Percentiles rank a stretch among this genome's conserved stretches.
Conservation (phyloP, 2,888 invertebrate species). For the Cataglyphis livida region DNA sequence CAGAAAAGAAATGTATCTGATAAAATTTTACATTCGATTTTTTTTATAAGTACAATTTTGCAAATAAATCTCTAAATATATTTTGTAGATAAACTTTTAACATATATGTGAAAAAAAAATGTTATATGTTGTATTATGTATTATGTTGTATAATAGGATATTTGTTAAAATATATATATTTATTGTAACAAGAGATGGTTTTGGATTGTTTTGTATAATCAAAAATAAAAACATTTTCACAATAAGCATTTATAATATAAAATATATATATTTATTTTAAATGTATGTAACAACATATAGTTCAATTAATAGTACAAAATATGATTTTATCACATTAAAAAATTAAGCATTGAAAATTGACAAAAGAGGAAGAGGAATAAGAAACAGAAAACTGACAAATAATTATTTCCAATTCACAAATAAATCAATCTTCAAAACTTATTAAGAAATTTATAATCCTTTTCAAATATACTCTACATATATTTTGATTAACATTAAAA, state of each 20-base stretch:
- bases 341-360: neutral
- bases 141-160: neutral
- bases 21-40: constrained; percentile 17
- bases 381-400: neutral
- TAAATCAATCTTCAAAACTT: neutral
- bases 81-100: constrained; percentile 1
- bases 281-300: neutral
- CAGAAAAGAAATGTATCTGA: neutral
- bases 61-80: neutral
- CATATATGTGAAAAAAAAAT: neutral
- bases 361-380: neutral
- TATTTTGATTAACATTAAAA: neutral
- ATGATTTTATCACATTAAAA: neutral
- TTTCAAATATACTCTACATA: neutral
- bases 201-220: constrained; percentile 3
- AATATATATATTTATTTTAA: constrained; percentile 1
- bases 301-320: neutral
- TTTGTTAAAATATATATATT: constrained; percentile 4
- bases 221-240: constrained; percentile 1
- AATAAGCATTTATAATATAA: neutral
- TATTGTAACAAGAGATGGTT: neutral
- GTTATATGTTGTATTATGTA: neutral
- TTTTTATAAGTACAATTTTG: constrained; percentile 9
- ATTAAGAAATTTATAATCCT: neutral
- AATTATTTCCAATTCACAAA: neutral